Evolutionary conservation across 2,113 vertebrate species (phyloP), one percentile per base, ranked within the genome.

Genomic region (Chinchilla lanigera): DNA sequence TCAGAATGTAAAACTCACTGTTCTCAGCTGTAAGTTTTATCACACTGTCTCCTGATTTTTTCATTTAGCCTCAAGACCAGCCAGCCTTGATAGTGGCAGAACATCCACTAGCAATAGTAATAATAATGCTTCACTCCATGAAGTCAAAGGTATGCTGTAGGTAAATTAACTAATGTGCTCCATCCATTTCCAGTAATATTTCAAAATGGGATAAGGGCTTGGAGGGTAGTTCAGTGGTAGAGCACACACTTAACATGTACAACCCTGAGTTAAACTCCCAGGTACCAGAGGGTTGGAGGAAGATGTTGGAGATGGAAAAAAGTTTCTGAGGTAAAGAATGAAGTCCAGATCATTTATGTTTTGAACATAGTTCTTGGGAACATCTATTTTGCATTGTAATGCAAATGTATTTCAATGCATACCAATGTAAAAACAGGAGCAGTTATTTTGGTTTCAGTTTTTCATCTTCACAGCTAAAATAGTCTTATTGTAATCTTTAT

Each of bases 61-160:
- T 97, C 98, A 98, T 99, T 99, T 98, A 99, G 99, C 99, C 98
- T 99, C 99, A 97, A 99, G 99, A 99, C 99, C 99, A 99, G 97
- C 99, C 99, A 99, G 99, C 99, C 99, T 99, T 99, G 99, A 99
- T 99, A 99, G 99, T 99, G 99, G 99, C 99, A 99, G 99, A 99
- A 99, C 99, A 98, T 99, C 98, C 99, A 99, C 99, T 99, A 99
- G 99, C 98, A 99, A 99, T 99, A 99, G 99, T 99, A 99, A 99
- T 99, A 99, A 99, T 99, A 99, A 99, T 98, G 99, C 99, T 97
- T 99, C 99, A 98, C 99, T 99, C 98, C 98, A 99, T 98, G 99
- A 99, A 99, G 98, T 98, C 98, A 99, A 99, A 99, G 99, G 99
- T 99, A 99, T 96, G 99, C 98, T 98, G 97, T 98, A 98, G 98